Base-by-base conservation (phyloP, 2,888 invertebrate genomes). In the Spodoptera picta region DNA sequence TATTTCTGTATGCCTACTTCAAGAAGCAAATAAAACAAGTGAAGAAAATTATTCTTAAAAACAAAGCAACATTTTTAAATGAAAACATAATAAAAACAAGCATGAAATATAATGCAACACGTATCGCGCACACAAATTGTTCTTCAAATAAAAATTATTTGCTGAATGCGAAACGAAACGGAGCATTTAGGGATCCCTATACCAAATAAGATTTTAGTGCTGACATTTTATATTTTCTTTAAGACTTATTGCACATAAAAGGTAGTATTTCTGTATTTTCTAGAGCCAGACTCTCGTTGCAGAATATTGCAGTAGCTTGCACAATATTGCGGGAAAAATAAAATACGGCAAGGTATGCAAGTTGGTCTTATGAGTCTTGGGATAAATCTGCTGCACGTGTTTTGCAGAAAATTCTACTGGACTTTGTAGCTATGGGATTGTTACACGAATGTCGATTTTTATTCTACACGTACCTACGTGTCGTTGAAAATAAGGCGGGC, bases 41-140 rank as follows among this genome's bases (percentile, higher is more conserved):
- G 3, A 27, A 27, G 27, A 27, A 27, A 27, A 27, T 27, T 3
- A 5, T 27, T 27, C 27, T 3, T 27, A 27, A 27, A 27, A 27
- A 27, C 27, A 27, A 27, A 27, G 27, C 27, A 27, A 27, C 27
- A 27, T 27, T 27, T 27, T 36, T 36, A 54, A 56, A 36, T 64
- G 12, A 60, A 70, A 77, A 74, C 55, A 53, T 46, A 65, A 63
- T 65, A 60, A 69, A 71, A 79, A 27, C 70, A 63, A 52, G 54
- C 55, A 64, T 65, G 69, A 70, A 36, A 67, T 51, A 58, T 69
- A 71, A 81, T 53, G 53, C 47, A 50, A 65, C 76, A 81, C 79
- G 78, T 73, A 60, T 63, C 27, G 58, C 73, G 66, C 73, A 74
- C 70, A 65, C 75, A 81, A 83, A 83, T 83, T 80, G 78, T 79